Evolutionary conservation across 2,888 invertebrate genomes (phyloP), one percentile per base, ranked within the genome.

Genomic region (Agonopterix alstromeriana): DNA sequence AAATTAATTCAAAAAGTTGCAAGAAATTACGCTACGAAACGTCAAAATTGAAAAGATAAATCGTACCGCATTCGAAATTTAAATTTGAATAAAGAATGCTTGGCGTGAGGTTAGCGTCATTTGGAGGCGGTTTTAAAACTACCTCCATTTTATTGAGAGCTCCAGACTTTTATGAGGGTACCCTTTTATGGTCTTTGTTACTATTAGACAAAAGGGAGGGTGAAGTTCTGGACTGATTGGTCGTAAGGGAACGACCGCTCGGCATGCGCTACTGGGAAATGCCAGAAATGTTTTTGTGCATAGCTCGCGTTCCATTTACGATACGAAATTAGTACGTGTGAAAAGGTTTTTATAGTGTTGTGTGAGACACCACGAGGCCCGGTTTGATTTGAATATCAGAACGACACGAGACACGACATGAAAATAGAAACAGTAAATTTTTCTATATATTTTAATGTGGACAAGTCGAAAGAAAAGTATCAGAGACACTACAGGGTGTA

Each of bases 21-120:
- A 11, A 38, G 38, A 38, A 42, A 10, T 42, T 42, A 10, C 10
- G 42, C 53, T 43, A 48, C 52, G 48, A 49, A 50, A 48, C 51
- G 53, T 48, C 54, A 53, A 52, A 60, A 57, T 60, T 53, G 55
- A 57, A 60, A 56, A 54, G 50, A 55, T 57, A 58, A 60, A 59
- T 57, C 48, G 51, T 38, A 46, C 48, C 50, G 52, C 53, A 53
- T 58, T 60, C 53, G 44, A 50, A 53, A 54, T 59, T 57, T 50
- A 49, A 57, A 57, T 57, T 54, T 56, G 53, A 61, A 59, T 57
- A 58, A 57, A 54, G 52, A 60, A 58, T 56, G 53, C 55, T 53
- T 57, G 55, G 60, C 57, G 55, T 55, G 52, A 56, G 53, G 56
- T 55, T 56, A 57, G 55, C 54, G 57, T 57, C 56, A 59, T 58